Evolutionary conservation across 2,888 invertebrate genomes (phyloP), one percentile per base, ranked within the genome.

Genomic region (Drosophila mercatorum): DNA sequence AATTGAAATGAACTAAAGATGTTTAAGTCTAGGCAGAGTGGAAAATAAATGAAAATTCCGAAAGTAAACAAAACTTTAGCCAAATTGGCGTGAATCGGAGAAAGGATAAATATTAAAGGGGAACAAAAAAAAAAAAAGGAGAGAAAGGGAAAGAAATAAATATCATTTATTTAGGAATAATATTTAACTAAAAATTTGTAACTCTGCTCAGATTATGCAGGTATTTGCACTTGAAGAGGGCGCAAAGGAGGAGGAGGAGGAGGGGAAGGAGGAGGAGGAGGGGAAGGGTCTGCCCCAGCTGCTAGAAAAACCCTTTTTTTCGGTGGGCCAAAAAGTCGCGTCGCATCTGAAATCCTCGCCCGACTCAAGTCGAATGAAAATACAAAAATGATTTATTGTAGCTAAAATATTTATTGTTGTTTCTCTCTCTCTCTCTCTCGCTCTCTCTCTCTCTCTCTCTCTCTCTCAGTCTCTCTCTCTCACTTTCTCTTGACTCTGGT

Each of bases 341-440:
- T 26, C 22, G 0, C 47, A 38, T 5, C 47, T 49, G 28, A 49
- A 49, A n/a, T n/a, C 55, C 10, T n/a, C 12, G 3, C n/a, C 14
- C 44, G 49, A 31, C 49, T 49, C 52, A 46, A 63, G 34, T 44
- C 68, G 68, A 68, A 76, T 58, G 62, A 34, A 76, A 72, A 70
- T 67, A 80, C 79, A 55, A 87, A 91, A 87, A 91, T 91, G 91
- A 91, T 91, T 91, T 91, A 91, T 91, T 92, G 91, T 90, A 90
- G 90, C 85, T 87, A 80, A 91, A 92, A 91, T 92, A 91, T 92
- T 91, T 92, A 91, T 90, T 90, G 90, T 91, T 91, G 87, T 90
- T 90, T 85, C n/a, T 7, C 1, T n/a, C 8, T 7, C 10, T 38
- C 2, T 2, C 6, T 8, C 5, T 1, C 7, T 14, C 52, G 5